phyloP scores from a whole-genome alignment of 2,113 vertebrate genomes.

The Herpailurus yagouaroundi region DNA sequence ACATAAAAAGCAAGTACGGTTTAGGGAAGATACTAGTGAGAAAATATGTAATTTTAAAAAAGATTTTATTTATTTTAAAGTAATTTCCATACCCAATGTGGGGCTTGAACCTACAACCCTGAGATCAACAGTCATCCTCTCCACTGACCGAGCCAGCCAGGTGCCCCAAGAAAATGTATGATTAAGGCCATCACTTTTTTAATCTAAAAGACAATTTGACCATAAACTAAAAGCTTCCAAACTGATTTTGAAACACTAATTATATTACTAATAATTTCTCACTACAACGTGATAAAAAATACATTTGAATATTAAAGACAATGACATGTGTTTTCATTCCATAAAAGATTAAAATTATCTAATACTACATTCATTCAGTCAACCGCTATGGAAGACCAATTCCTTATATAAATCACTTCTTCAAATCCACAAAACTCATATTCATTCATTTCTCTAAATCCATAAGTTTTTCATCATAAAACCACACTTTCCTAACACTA shows the following conservation, averaged over 20 bases:
- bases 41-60: background rate
- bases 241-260: slow-evolving; percentile 42
- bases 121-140: background rate
- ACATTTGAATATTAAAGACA: slow-evolving; percentile 32
- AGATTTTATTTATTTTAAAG: background rate
- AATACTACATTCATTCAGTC: background rate
- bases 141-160: background rate
- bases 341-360: slow-evolving; percentile 31
- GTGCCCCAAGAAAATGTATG: slow-evolving; percentile 5
- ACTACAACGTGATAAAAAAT: slow-evolving; percentile 12
- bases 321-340: background rate
- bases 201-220: slow-evolving; percentile 52
- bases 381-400: background rate
- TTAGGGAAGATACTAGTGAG: slow-evolving; percentile 26
- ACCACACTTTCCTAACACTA: background rate
- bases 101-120: background rate
- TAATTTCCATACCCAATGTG: background rate
- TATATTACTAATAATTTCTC: background rate
- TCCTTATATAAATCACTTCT: slow-evolving; percentile 21
- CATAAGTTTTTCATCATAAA: slow-evolving; percentile 41
- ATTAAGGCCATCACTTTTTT: background rate
- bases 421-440: slow-evolving; percentile 30
- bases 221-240: slow-evolving; percentile 50
- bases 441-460: background rate
- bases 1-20: background rate